Percentiles rank a stretch among this genome's conserved stretches.
These are phyloP conservation scores for Poecilia wingei DNA, from an alignment of 2,797 vertebrate species.

Conservation along the genomic window DNA sequence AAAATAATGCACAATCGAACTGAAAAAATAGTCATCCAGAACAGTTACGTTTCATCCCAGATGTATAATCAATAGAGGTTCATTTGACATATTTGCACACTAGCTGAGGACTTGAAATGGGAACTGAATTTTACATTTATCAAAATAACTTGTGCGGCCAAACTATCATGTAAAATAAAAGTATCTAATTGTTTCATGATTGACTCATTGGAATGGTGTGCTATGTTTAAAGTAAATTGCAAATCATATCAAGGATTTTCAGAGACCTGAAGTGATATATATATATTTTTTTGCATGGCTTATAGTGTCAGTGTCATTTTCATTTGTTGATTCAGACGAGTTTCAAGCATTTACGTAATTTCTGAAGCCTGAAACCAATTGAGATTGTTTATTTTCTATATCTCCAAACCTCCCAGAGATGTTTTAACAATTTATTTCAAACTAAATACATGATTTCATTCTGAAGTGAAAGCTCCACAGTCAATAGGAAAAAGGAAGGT, in stretches of 20 bases:
- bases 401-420: not conserved
- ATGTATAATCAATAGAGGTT: not conserved
- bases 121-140: slow-evolving; percentile 2
- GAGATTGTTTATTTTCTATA: slow-evolving; percentile 12
- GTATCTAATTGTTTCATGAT: not conserved
- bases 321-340: slow-evolving; percentile 3
- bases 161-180: not conserved
- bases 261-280: not conserved
- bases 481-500: not conserved
- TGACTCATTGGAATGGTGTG: not conserved
- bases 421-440: slow-evolving; percentile 1
- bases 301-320: not conserved
- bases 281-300: not conserved
- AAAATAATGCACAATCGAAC: too few species aligned
- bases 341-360: slow-evolving; percentile 4
- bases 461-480: slow-evolving; percentile 3
- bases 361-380: slow-evolving; percentile 2
- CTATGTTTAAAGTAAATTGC: not conserved
- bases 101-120: not conserved
- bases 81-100: not conserved
- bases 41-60: not conserved
- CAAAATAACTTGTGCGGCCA: not conserved
- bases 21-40: too few species aligned
- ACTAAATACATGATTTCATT: slow-evolving; percentile 14
- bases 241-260: not conserved